phyloP scores from a whole-genome alignment of 2,113 vertebrate genomes.

The Cephalopterus ornatus region DNA sequence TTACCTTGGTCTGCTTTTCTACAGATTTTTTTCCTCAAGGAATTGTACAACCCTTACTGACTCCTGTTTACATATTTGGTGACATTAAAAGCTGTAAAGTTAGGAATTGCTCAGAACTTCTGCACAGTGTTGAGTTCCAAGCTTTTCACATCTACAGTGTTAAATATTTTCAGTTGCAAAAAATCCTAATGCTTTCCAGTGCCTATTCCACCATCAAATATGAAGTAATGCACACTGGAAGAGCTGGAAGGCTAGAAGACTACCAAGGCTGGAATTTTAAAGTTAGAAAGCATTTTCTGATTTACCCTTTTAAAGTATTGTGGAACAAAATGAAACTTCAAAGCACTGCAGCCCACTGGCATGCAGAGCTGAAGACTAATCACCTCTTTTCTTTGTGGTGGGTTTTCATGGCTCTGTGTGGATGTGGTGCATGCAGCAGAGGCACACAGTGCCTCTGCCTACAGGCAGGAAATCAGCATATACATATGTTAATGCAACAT shows the following conservation, averaged over 20 bases:
- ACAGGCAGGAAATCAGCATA: background rate
- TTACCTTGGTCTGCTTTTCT: background rate
- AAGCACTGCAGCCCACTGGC: background rate
- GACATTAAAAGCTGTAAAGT: background rate
- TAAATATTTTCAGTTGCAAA: background rate
- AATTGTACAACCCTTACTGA: background rate
- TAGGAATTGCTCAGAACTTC: background rate
- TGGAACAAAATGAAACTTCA: background rate
- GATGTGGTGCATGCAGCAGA: background rate
- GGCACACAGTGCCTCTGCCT: accelerated
- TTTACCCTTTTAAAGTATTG: background rate
- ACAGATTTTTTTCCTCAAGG: background rate
- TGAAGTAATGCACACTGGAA: background rate
- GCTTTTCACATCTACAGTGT: background rate
- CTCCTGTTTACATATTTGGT: background rate
- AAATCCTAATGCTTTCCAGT: background rate
- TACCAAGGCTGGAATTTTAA: background rate
- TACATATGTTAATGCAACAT: background rate
- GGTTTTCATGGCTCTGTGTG: background rate
- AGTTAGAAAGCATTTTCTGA: background rate
- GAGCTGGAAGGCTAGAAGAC: background rate
- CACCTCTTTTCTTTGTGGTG: background rate
- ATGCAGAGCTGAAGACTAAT: background rate
- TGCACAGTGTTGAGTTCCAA: background rate
- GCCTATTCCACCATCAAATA: background rate